Percentiles rank a stretch among this genome's conserved stretches.
Conservation (phyloP, 2,888 invertebrate species). For the Orthosia gracilis region DNA sequence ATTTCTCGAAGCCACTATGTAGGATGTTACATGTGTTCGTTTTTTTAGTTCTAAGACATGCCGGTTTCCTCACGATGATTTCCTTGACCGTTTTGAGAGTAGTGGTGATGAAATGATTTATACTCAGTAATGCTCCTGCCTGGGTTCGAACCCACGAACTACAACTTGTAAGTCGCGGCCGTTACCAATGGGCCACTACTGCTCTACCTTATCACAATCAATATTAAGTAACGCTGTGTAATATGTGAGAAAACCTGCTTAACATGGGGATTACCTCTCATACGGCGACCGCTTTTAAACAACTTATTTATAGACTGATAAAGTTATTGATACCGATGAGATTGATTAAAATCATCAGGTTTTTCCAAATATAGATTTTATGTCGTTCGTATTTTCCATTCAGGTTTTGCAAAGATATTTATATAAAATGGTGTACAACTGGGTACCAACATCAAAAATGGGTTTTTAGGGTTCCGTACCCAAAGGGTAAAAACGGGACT, state of each 20-base stretch:
- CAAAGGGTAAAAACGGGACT: too few relatives aligned
- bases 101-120: too few relatives aligned
- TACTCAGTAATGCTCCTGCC: too few relatives aligned
- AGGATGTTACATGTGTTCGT: too few relatives aligned
- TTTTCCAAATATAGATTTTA: conserved; percentile 34
- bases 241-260: conserved; percentile 28
- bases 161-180: too few relatives aligned
- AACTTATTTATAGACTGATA: conserved; percentile 44
- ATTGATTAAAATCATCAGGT: conserved; percentile 26
- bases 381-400: conserved; percentile 47
- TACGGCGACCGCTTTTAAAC: neutral
- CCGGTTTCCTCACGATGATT: too few relatives aligned
- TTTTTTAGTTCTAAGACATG: too few relatives aligned
- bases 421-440: conserved; percentile 4
- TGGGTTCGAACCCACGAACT: too few relatives aligned
- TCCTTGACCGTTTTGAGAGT: too few relatives aligned
- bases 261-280: conserved; percentile 38
- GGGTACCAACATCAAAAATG: neutral
- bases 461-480: too few relatives aligned
- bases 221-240: neutral
- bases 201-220: neutral
- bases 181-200: too few relatives aligned
- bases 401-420: conserved; percentile 36
- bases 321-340: conserved; percentile 19
- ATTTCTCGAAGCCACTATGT: too few relatives aligned